Evolutionary conservation across 2,888 invertebrate genomes (phyloP).

Genomic region (Melieria omissa): DNA sequence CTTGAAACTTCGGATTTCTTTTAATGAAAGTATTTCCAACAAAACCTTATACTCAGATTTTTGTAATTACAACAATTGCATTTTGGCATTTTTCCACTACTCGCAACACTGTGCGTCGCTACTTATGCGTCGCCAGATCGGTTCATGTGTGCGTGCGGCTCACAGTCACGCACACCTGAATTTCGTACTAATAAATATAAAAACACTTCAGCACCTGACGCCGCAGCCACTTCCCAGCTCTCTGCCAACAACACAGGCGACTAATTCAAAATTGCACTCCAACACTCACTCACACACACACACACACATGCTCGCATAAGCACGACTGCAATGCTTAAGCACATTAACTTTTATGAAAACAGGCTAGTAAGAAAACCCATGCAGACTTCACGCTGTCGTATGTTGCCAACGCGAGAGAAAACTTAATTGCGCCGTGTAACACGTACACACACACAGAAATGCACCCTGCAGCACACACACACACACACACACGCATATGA

Average conservation of each 20-base stretch:
- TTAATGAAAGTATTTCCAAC: too few relatives aligned
- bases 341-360: conserved; percentile 19
- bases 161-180: too few relatives aligned
- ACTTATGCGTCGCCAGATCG: too few relatives aligned
- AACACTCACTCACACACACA: not conserved
- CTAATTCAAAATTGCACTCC: conserved; percentile 18
- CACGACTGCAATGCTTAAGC: too few relatives aligned
- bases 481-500: not conserved
- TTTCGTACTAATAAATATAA: too few relatives aligned
- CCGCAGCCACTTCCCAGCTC: not conserved
- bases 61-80: too few relatives aligned
- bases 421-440: not conserved
- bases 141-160: too few relatives aligned
- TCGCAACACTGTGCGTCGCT: too few relatives aligned
- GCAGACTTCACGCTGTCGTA: not conserved
- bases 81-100: too few relatives aligned
- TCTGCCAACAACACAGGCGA: not conserved
- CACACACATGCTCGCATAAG: too few relatives aligned
- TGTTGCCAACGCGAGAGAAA: not conserved
- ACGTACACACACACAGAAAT: not conserved
- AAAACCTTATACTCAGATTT: too few relatives aligned
- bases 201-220: not conserved
- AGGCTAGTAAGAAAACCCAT: not conserved
- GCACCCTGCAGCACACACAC: not conserved
- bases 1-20: too few relatives aligned